A percentile compares a stretch with the other conserved stretches of the same genome.
Evolutionary conservation across 92 coral and sea anemone species (phyloP).

Genomic region (Epizoanthus ramosus): DNA sequence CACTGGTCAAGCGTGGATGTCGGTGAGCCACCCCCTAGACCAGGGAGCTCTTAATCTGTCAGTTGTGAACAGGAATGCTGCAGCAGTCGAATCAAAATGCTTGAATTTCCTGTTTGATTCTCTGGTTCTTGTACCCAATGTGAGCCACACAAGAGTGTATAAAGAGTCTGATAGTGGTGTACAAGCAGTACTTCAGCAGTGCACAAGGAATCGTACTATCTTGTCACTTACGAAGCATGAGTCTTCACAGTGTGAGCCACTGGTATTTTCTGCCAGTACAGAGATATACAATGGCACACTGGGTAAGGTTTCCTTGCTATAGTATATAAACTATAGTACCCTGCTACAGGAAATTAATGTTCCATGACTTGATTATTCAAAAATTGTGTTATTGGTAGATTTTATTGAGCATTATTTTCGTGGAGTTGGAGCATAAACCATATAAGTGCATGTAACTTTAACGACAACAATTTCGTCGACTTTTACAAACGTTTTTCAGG

Average conservation of each 20-base stretch:
- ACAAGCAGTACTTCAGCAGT: slow-evolving; percentile 51
- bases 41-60: slow-evolving; percentile 47
- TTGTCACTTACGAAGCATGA: slow-evolving; percentile 40
- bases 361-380: too few species aligned
- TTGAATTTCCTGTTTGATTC: slow-evolving; percentile 67
- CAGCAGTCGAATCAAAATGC: slow-evolving; percentile 42
- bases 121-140: slow-evolving; percentile 73
- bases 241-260: slow-evolving; percentile 57
- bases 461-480: too few species aligned
- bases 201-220: slow-evolving; percentile 47
- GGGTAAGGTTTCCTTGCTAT: slow-evolving; percentile 67
- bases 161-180: slow-evolving; percentile 47
- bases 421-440: too few species aligned
- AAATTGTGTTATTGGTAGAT: too few species aligned
- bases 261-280: slow-evolving; percentile 80
- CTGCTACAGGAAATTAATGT: too few species aligned
- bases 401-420: too few species aligned
- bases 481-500: too few species aligned
- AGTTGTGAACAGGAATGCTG: slow-evolving; percentile 41
- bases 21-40: background rate
- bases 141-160: slow-evolving; percentile 67
- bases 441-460: too few species aligned
- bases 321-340: too few species aligned
- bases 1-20: background rate
- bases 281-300: slow-evolving; percentile 90